Percentiles rank a stretch among this genome's conserved stretches.
Conservation (phyloP, 2,888 invertebrate species). For the Chelonus formosanus region DNA sequence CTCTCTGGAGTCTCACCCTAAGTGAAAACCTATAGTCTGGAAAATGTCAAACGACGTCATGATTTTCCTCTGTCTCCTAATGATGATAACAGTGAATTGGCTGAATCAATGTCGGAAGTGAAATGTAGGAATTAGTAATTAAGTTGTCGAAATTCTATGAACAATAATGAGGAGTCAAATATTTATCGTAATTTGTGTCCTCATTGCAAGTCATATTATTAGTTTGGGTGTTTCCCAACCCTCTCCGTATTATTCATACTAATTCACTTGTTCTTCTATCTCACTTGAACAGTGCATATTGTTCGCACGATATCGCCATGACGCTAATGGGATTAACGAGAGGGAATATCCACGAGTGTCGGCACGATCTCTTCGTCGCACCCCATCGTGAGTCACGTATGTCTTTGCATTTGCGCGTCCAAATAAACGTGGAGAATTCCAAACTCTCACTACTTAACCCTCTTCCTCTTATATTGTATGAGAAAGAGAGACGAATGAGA, state of each 20-base stretch:
- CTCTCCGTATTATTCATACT: not conserved
- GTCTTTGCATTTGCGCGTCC: slow-evolving; percentile 5
- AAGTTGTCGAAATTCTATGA: slow-evolving; percentile 2
- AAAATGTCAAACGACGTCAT: too few relatives aligned
- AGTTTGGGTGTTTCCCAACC: not conserved
- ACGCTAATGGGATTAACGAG: slow-evolving; percentile 41
- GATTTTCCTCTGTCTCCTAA: too few relatives aligned
- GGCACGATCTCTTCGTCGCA: slow-evolving; percentile 8
- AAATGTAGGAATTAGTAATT: slow-evolving; percentile 5
- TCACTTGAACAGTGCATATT: slow-evolving; percentile 10
- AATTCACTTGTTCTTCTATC: slow-evolving; percentile 9
- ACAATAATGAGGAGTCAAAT: slow-evolving; percentile 13
- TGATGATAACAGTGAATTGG: too few relatives aligned
- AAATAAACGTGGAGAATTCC: slow-evolving; percentile 7
- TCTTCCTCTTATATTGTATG: slow-evolving; percentile 15
- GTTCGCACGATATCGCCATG: slow-evolving; percentile 28
- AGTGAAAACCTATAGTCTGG: too few relatives aligned
- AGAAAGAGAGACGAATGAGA: slow-evolving; percentile 26
- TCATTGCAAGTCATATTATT: slow-evolving; percentile 19
- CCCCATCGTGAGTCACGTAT: slow-evolving; percentile 3
- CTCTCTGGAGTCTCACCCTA: too few relatives aligned
- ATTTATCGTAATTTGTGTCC: slow-evolving; percentile 14
- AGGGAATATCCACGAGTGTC: slow-evolving; percentile 32
- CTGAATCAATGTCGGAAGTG: too few relatives aligned
- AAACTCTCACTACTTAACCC: too few relatives aligned